These are phyloP conservation scores for Platorchestia sp. DNA, from an alignment of 1,140 invertebrate genomes.

Conservation along the genomic window DNA sequence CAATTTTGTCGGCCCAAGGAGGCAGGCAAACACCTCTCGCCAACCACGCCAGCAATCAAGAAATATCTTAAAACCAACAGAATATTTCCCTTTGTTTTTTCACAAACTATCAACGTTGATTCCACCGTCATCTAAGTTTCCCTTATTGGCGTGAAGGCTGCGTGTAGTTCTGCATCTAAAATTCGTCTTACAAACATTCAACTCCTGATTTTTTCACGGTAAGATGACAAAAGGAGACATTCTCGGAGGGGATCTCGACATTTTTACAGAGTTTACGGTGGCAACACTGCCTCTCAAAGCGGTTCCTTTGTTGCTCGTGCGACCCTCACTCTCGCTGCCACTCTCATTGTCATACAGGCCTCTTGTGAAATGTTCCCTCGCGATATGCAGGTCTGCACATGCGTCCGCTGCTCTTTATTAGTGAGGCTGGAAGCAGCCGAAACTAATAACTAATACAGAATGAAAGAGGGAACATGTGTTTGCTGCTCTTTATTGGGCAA, in stretches of 20 bases:
- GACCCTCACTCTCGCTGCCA: background rate
- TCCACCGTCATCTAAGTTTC: background rate
- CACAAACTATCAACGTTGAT: background rate
- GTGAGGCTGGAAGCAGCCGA: no score
- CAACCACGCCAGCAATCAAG: background rate
- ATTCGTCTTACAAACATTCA: background rate
- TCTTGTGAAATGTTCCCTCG: background rate
- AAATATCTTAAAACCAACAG: background rate
- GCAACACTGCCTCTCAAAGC: slow-evolving; percentile 5
- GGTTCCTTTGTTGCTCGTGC: background rate
- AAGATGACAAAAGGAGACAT: background rate
- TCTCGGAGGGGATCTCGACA: background rate
- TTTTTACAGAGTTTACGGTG: background rate
- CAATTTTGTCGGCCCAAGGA: slow-evolving; percentile 23
- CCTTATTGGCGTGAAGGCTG: background rate
- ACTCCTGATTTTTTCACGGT: background rate
- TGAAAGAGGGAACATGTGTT: no score
- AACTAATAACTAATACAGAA: no score
- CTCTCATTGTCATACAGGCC: slow-evolving; percentile 6
- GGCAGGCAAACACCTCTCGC: slow-evolving; percentile 31
- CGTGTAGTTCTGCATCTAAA: background rate
- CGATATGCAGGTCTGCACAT: background rate
- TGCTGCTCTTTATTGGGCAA: no score
- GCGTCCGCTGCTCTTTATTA: background rate
- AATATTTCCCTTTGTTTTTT: background rate